Percentiles rank a stretch among this genome's conserved stretches.
These are phyloP conservation scores for Rhinatrema bivittatum DNA, from an alignment of 2,797 vertebrate species.

Conservation along the genomic window DNA sequence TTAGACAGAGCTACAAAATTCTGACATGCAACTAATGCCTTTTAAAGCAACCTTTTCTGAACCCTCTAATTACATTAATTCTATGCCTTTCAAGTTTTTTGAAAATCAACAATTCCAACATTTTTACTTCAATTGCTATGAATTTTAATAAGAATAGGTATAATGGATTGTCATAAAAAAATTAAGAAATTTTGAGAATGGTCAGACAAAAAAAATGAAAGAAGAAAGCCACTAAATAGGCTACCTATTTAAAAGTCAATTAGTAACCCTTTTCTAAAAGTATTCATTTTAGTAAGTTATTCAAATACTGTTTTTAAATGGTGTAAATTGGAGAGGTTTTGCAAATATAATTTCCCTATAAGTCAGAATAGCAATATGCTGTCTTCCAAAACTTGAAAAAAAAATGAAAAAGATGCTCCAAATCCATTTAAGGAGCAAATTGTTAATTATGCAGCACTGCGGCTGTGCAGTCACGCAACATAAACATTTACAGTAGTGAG, in stretches of 20 bases:
- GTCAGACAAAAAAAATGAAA: background rate
- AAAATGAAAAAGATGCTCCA: constrained; percentile 2
- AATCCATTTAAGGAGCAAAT: constrained; percentile 14
- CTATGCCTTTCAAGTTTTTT: background rate
- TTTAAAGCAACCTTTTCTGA: constrained; percentile 2
- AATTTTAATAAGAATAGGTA: constrained; percentile 3
- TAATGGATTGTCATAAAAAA: background rate
- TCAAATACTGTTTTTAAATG: no score
- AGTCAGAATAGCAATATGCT: no score
- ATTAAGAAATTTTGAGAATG: background rate
- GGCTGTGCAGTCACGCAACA: constrained; percentile 25
- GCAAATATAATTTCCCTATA: no score
- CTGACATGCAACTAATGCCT: constrained; percentile 1
- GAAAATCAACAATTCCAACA: background rate
- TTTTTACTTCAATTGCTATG: background rate
- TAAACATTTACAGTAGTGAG: constrained; percentile 48
- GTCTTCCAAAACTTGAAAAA: constrained; percentile 10
- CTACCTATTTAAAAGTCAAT: constrained; percentile 21
- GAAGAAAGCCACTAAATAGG: constrained; percentile 1
- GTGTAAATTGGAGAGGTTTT: no score
- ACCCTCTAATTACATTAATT: constrained; percentile 1
- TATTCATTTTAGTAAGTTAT: no score
- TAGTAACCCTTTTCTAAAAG: no score
- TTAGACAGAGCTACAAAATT: background rate
- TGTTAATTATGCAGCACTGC: constrained; percentile 20